Base-by-base conservation (phyloP, 1,140 invertebrate genomes). In the Drosophila setifemur region DNA sequence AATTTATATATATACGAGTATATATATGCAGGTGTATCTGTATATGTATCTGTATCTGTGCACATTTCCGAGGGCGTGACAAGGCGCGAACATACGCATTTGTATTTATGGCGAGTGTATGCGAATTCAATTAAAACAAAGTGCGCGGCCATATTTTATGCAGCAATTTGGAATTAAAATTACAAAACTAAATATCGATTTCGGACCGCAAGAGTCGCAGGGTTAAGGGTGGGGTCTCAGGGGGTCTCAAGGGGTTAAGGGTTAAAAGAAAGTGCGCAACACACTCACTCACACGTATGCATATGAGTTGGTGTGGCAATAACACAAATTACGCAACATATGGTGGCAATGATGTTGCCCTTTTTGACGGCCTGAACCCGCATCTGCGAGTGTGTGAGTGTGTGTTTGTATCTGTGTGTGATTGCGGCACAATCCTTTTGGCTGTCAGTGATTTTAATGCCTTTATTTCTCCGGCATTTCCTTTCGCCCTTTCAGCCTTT, bases 311-410 rank as follows among this genome's bases (percentile, higher is more conserved):
- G 83, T 73, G 63, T 73, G 73, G 81, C 86, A 88, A 88, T 88
- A 88, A 89, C 86, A 89, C 86, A 89, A 89, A 89, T 89, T 89
- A 89, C 87, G 78, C 86, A 89, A 71, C 86, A 89, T 89, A 89
- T 89, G 86, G 87, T 89, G 77, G 87, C 87, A 89, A 89, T 89
- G 87, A 89, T 86, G 77, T 79, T 85, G 77, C 67, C 75, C 73
- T 88, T 88, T 86, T 88, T 73, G 71, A 48, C 68, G 29, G n/a
- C 61, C 12, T 19, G 55, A 14, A 37, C 33, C 33, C 33, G 33
- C 33, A 37, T 23, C 28, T 14, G 35, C 42, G 42, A 42, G 25
- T 39, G 33, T 67, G 9, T 60, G 16, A 16, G 25, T 23, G 29
- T 43, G 7, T 37, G 26, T 16, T 4, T 16, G 37, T 35, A 11